Base-by-base conservation (phyloP, 2,888 invertebrate species). In the Cyaniris semiargus region DNA sequence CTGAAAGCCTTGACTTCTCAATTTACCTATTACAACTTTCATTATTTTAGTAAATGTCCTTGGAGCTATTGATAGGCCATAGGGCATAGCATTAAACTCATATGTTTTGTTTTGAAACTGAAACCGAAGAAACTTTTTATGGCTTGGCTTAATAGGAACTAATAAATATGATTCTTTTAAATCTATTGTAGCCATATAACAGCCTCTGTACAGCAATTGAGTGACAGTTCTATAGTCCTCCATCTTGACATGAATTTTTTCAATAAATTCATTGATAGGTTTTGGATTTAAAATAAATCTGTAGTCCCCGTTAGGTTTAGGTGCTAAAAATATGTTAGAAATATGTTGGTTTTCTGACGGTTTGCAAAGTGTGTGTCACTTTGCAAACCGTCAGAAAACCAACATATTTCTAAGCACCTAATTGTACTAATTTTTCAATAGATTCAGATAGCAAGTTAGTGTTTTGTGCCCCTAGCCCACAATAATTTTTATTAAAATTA, bases 261-360 rank as follows among this genome's bases (percentile, higher is more conserved):
- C 0, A 23, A 79, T 70, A 70, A 78, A 80, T 75, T 77, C 78
- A 76, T 77, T 79, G 23, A 77, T n/a, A 21, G 70, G 44, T 71
- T 79, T 79, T 44, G 78, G 53, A 38, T 79, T 79, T 18, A 79
- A 70, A 53, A 79, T 78, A 53, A 79, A 78, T 27, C 79, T 13
- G 13, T 70, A 70, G 3, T 31, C 48, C 10, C 74, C 76, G 31
- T 31, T 31, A 31, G 31, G 31, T 5, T 31, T 31, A 31, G 31
- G 31, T 3, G 31, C 31, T 31, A 31, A 31, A 31, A 60, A 77
- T 34, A 70, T 77, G 13, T n/a, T 48, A 1, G 79, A 79, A 76
- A 72, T 71, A 77, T 74, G 23, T 48, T 76, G 70, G n/a, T n/a
- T 44, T 71, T 23, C n/a, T 58, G 21, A 21, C 15, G 76, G 72